Conservation (phyloP, 92 coral and sea anemone genomes). For the Heliopora coerulea region DNA sequence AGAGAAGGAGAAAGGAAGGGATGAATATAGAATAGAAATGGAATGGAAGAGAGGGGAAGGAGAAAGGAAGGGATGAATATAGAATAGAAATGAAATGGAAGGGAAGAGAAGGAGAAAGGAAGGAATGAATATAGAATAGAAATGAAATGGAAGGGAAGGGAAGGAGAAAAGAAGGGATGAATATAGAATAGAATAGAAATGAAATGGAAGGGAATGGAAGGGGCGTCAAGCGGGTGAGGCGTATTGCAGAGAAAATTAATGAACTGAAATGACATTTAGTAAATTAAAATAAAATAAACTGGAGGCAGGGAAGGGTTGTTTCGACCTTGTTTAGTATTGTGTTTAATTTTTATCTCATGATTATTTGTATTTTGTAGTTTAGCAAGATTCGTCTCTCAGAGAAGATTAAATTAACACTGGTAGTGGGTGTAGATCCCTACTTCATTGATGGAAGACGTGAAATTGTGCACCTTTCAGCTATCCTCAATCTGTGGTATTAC, state of each 20-base stretch:
- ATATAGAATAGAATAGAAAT: no score
- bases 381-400: background rate
- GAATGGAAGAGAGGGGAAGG: background rate
- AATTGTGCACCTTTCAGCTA: background rate
- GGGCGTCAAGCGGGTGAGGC: no score
- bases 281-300: no score
- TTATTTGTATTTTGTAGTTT: slow-evolving; percentile 9
- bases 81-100: no score
- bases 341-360: background rate
- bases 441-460: background rate
- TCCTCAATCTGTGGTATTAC: slow-evolving; percentile 1
- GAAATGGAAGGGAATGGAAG: no score
- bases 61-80: background rate
- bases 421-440: slow-evolving; percentile 9
- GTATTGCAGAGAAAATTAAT: no score
- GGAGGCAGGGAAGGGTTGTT: no score
- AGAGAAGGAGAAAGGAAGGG: background rate
- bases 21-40: background rate
- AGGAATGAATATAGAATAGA: no score
- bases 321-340: no score
- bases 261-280: no score
- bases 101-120: no score
- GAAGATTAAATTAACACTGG: background rate
- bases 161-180: background rate
- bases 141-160: background rate